Conservation (phyloP, 2,797 vertebrate species). For the Anguilla obscura region DNA sequence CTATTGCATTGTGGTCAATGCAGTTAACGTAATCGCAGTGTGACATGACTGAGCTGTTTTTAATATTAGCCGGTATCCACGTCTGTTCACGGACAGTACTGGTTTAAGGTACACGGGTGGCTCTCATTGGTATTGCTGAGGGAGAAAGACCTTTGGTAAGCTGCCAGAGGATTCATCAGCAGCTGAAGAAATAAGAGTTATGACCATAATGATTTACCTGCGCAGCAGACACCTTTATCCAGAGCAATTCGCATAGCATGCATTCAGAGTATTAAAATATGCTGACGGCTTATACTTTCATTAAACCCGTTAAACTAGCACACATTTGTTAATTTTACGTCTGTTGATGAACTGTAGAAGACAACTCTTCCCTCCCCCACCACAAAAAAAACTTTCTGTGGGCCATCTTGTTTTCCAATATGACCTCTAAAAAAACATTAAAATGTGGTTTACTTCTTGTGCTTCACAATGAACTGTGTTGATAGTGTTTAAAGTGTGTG, state of each 20-base stretch:
- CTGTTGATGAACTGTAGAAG: not conserved
- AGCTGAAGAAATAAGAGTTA: conserved; percentile 3
- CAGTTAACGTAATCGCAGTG: not conserved
- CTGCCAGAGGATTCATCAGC: not conserved
- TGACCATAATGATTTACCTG: not conserved
- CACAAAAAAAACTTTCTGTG: not conserved
- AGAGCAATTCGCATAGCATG: not conserved
- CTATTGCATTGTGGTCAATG: not conserved
- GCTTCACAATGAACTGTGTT: not conserved
- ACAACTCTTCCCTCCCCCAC: too few species aligned
- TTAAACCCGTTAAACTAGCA: not conserved
- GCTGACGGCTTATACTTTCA: not conserved
- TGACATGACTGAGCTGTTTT: not conserved
- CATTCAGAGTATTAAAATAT: not conserved
- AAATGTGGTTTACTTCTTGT: not conserved
- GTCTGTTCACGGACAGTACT: not conserved
- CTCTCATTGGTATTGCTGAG: not conserved
- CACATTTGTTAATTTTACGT: not conserved
- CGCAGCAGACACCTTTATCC: not conserved
- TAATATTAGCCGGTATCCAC: not conserved
- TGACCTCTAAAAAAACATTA: not conserved
- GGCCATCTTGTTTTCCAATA: not conserved
- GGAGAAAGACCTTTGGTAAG: not conserved
- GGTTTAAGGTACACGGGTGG: not conserved
- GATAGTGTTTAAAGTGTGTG: not conserved